phyloP scores from a whole-genome alignment of 2,797 vertebrate genomes.

The Ctenosaura bakeri region DNA sequence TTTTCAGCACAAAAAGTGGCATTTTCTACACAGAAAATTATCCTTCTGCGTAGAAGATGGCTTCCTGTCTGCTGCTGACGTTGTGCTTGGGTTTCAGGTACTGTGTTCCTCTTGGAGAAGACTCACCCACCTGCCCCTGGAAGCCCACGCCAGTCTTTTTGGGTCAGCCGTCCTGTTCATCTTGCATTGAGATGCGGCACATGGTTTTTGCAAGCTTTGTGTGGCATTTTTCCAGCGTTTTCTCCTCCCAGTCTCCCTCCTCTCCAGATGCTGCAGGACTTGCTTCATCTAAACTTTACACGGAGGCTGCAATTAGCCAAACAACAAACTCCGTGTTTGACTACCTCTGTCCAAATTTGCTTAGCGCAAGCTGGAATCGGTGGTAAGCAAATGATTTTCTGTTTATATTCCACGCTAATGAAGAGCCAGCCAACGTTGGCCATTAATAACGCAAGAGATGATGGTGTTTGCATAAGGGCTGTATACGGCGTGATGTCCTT shows the following conservation, averaged over 20 bases:
- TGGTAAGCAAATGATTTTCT: conserved; percentile 72
- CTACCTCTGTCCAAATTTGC: conserved; percentile 75
- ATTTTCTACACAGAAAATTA: no score
- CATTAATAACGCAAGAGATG: conserved; percentile 52
- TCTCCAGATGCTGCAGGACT: not conserved
- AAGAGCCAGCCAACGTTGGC: conserved; percentile 66
- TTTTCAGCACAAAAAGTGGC: no score
- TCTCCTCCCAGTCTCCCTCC: not conserved
- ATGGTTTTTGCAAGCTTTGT: not conserved
- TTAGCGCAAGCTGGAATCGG: conserved; percentile 61
- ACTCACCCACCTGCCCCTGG: not conserved
- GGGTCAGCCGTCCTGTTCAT: not conserved
- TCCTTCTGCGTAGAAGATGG: no score
- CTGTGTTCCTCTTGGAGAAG: not conserved
- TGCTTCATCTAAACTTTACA: conserved; percentile 51
- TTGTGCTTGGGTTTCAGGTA: not conserved
- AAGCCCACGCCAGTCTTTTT: not conserved
- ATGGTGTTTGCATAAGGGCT: conserved; percentile 67
- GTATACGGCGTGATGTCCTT: conserved; percentile 5
- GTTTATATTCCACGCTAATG: conserved; percentile 74
- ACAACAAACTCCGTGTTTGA: conserved; percentile 74
- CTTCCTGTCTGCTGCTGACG: no score
- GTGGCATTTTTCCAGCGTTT: not conserved
- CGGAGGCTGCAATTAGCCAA: conserved; percentile 57
- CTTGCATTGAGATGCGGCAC: not conserved